Percentiles rank a stretch among this genome's conserved stretches.
phyloP scores from a whole-genome alignment of 2,888 invertebrate species.

The Ectemnius lituratus region DNA sequence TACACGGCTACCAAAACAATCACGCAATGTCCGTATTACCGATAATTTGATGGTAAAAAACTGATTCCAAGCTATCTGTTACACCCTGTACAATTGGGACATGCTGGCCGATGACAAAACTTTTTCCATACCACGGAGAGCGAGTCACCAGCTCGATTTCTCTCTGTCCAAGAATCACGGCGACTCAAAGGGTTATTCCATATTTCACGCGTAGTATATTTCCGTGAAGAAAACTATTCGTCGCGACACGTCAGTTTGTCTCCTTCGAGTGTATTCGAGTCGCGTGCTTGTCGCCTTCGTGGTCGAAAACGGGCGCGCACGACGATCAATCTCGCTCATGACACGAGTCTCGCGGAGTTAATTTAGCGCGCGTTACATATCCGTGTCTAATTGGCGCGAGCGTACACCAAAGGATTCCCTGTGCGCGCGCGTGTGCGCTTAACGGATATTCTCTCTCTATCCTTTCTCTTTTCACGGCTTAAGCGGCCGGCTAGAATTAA shows the following conservation, averaged over 20 bases:
- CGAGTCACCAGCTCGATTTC: constrained; percentile 46
- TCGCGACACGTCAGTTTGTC: constrained; percentile 23
- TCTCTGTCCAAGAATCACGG: constrained; percentile 39
- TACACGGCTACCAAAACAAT: too few species aligned
- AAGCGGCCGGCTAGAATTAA: constrained; percentile 55
- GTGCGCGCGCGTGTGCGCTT: background rate
- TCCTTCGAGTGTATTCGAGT: background rate
- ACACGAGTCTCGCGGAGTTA: constrained; percentile 57
- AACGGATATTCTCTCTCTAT: background rate
- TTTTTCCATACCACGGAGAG: constrained; percentile 30
- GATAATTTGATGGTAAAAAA: too few species aligned
- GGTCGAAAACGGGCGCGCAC: constrained; percentile 1
- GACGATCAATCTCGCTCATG: constrained; percentile 62
- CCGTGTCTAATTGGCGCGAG: constrained; percentile 61
- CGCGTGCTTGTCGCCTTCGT: constrained; percentile 6
- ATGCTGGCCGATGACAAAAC: constrained; percentile 13
- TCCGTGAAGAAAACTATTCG: constrained; percentile 49
- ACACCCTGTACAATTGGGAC: too few species aligned
- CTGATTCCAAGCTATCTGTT: too few species aligned
- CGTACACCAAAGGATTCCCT: constrained; percentile 28
- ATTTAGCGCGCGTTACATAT: constrained; percentile 59
- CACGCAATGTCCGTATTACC: too few species aligned
- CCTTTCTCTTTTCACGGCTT: constrained; percentile 48
- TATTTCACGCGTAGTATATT: constrained; percentile 46
- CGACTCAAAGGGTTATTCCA: constrained; percentile 47